These are phyloP conservation scores for Lasioglossum baleicum DNA, from an alignment of 1,140 invertebrate genomes.

Conservation along the genomic window DNA sequence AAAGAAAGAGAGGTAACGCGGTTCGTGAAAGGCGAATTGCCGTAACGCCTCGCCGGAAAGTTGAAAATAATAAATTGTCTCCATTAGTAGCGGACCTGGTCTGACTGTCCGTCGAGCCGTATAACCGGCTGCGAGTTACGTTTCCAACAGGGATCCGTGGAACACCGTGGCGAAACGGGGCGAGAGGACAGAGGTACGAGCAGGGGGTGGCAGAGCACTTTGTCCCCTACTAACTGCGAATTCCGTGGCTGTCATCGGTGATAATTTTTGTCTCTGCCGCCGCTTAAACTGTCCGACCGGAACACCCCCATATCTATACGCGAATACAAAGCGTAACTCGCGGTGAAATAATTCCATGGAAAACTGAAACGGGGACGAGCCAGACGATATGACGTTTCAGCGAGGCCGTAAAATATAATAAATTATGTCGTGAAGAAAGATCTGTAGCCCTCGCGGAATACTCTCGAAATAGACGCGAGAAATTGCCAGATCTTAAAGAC, in stretches of 20 bases:
- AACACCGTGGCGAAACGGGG: too few species aligned
- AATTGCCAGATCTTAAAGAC: too few species aligned
- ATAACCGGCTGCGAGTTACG: constrained; percentile 22
- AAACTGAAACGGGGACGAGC: too few species aligned
- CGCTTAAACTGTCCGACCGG: constrained; percentile 8
- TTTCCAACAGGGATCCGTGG: constrained; percentile 8
- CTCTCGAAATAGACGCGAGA: too few species aligned
- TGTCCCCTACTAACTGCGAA: constrained; percentile 28
- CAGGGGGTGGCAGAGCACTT: background rate
- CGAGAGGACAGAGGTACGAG: background rate
- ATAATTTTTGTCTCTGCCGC: constrained; percentile 30
- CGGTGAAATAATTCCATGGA: constrained; percentile 23
- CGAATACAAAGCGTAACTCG: background rate
- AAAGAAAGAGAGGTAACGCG: constrained; percentile 36
- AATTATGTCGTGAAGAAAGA: background rate
- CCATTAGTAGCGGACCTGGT: constrained; percentile 39
- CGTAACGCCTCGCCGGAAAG: constrained; percentile 54
- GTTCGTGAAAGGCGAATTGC: constrained; percentile 48
- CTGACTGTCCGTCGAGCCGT: constrained; percentile 41
- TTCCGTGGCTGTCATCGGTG: constrained; percentile 52
- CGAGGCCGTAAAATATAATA: background rate
- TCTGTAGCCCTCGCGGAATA: too few species aligned
- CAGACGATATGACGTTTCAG: background rate
- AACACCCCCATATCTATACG: constrained; percentile 8
- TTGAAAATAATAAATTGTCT: constrained; percentile 70